Evolutionary conservation across 2,888 invertebrate genomes (phyloP).

Genomic region (Tetrapedia diversipes): DNA sequence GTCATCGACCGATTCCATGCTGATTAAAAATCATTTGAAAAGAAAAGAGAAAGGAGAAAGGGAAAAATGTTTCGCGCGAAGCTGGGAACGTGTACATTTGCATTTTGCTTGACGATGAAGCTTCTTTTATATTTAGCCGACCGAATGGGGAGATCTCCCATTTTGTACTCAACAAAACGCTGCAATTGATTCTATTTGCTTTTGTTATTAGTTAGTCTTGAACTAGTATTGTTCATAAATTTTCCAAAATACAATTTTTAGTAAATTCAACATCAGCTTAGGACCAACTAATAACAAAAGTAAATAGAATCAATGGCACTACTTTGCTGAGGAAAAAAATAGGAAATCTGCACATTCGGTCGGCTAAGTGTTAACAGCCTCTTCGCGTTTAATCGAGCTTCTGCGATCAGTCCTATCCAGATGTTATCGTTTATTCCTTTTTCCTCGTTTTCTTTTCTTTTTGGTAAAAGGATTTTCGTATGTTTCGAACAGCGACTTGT

Average conservation of each 20-base stretch:
- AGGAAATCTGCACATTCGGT: no score
- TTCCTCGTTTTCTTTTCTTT: not conserved
- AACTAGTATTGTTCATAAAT: no score
- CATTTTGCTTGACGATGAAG: not conserved
- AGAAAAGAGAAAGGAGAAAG: not conserved
- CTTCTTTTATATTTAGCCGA: not conserved
- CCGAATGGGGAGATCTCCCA: no score
- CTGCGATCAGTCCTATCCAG: not conserved
- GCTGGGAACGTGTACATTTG: not conserved
- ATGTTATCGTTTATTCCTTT: not conserved
- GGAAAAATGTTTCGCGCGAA: not conserved
- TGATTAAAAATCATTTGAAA: not conserved
- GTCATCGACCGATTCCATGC: not conserved
- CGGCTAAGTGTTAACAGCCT: no score
- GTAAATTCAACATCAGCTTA: no score
- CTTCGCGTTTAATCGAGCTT: not conserved
- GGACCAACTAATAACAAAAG: no score
- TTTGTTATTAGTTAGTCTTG: no score
- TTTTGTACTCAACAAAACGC: no score
- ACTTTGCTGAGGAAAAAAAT: no score
- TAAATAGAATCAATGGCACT: no score
- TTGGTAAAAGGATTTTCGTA: not conserved
- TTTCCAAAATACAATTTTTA: no score
- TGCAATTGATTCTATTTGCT: no score
- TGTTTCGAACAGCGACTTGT: slow-evolving; percentile 27